These are phyloP conservation scores for Corvus hawaiiensis DNA, from an alignment of 2,113 vertebrate species.

Conservation along the genomic window DNA sequence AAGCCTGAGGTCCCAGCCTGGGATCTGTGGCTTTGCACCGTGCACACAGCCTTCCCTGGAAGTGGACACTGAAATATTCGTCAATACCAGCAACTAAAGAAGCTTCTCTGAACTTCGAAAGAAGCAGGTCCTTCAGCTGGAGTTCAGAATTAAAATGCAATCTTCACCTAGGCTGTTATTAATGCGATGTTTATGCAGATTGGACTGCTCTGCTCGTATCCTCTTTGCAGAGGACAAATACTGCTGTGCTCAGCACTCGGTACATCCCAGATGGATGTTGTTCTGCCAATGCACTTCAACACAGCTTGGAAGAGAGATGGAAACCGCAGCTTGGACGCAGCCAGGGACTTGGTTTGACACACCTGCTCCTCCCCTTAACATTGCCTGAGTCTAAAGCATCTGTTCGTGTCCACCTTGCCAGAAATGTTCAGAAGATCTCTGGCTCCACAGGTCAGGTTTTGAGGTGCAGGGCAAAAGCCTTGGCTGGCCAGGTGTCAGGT, in stretches of 20 bases:
- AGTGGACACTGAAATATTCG: fast-evolving
- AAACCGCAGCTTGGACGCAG: neutral
- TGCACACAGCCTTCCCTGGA: neutral
- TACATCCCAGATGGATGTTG: constrained; percentile 24
- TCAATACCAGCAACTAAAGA: neutral
- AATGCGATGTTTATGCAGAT: constrained; percentile 28
- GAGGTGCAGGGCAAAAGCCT: neutral
- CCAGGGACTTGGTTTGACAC: neutral
- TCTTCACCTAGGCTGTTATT: constrained; percentile 2
- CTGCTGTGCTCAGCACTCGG: constrained; percentile 46
- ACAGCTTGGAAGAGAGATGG: constrained; percentile 29
- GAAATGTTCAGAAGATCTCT: neutral
- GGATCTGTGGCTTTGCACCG: neutral
- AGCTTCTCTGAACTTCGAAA: neutral
- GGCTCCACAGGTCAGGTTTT: neutral
- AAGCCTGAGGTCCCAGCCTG: neutral
- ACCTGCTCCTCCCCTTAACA: neutral
- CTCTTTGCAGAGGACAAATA: constrained; percentile 32
- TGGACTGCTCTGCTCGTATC: neutral
- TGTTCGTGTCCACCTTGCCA: neutral
- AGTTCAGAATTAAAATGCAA: neutral
- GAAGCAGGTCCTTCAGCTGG: neutral
- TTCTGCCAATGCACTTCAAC: constrained; percentile 47
- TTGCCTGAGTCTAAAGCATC: neutral
- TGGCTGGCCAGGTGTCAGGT: neutral